Evolutionary conservation across 2,113 vertebrate species (phyloP), one percentile per base, ranked within the genome.

Genomic region (Piliocolobus tephrosceles): DNA sequence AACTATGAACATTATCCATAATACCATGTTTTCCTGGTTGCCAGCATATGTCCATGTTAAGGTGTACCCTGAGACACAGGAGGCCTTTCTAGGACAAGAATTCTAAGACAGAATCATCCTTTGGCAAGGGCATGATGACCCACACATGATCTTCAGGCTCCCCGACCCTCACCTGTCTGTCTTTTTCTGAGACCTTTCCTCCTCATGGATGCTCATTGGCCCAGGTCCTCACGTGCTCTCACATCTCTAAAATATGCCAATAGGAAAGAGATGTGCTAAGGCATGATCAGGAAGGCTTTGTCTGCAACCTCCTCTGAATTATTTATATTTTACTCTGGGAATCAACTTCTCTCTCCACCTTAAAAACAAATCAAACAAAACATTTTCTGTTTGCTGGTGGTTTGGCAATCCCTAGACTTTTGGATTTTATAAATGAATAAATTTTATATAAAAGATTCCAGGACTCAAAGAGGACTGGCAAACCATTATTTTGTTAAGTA

Each of bases 281-380:
- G 20, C 25, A 35, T 38, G 9, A n/a, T 27, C 47, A 70, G 4
- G 79, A 90, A 61, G 43, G 16, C 30, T 93, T 52, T 40, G 9
- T 79, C 47, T 50, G 38, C 58, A 95, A 68, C 30, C 12, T 55
- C 27, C 57, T 93, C 50, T 58, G 30, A 5, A 40, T 66, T 70
- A 25, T 75, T 86, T 90, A 18, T 17, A 81, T 81, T 96, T 97
- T 68, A 91, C 30, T 6, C 47, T 22, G 73, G 72, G 50, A 91
- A 89, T 91, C 57, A 93, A 68, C 16, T 64, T 90, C 64, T 85
- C 38, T 76, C 17, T 90, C 50, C 8, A 47, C 43, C 47, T 88
- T 73, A 52, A 97, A 96, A 88, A 70, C 81, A 91, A 95, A 91
- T 85, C 52, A 83, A 88, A 89, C 35, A 72, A 73, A 94, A 76